Base-by-base conservation (phyloP, 2,888 invertebrate genomes). In the Drosophila incognita region DNA sequence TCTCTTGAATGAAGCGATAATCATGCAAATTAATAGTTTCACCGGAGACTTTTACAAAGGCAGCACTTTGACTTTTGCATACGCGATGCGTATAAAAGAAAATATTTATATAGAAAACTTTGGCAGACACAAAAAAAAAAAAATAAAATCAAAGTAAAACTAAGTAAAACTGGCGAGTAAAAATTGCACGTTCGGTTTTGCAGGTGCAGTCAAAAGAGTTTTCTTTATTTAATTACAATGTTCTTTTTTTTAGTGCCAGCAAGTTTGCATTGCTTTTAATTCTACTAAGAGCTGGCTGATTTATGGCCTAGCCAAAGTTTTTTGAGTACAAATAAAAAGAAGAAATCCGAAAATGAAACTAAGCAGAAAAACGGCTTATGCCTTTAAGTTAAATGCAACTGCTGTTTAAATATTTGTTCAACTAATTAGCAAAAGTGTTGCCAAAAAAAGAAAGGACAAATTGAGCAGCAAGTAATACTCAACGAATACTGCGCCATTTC, bases 11-110 rank as follows among this genome's bases (percentile, higher is more conserved):
- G 81, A 81, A 90, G 58, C 88, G 92, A 91, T 92, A 91, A 92
- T 90, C 90, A 90, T 82, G 84, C 82, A 90, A 92, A 92, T 91
- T 88, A 90, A 91, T 87, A 88, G 87, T 85, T 90, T 68, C 59
- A 53, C 68, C 71, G 64, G 60, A 46, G 49, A 57, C 75, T 75
- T 70, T 58, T 18, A 64, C 70, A 71, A 54, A 63, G 53, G 13
- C 18, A 38, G 18, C 62, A 60, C 11, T 68, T 74, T 48, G 51
- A 63, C 38, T 64, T 73, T 54, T 33, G 65, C 68, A 78, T 56
- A 72, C 53, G 73, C 69, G 67, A 53, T 38, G 63, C 59, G 13
- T 8, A 57, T 59, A 72, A 70, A 67, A 8, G 5, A 51, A 6
- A 31, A 2, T 5, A 4, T 18, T 33, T 33, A 36, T 35, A 73